Base-by-base conservation (phyloP, 1,140 invertebrate species). In the Drosophila pectinifera region DNA sequence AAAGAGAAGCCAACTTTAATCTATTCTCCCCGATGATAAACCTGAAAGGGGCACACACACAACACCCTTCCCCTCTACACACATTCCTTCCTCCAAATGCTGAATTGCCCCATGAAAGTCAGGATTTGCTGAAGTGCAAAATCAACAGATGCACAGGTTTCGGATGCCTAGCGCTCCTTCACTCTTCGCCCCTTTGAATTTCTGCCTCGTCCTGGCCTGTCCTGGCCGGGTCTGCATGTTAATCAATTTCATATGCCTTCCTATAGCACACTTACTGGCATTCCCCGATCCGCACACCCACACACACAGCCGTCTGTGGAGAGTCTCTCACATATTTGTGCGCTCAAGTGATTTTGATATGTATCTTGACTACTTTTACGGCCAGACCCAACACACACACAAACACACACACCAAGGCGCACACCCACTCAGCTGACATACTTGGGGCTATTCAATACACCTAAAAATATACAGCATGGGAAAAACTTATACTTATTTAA, bases 261-360 rank as follows among this genome's bases (percentile, higher is more conserved):
- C 48, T 62, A 59, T 89, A 73, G 83, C 80, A 88, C 56, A 80
- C 83, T 88, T 88, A 86, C 80, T 79, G 77, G 84, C 75, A 64
- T 51, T 8, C 73, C 45, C 55, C 67, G 62, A 62, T 70, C 56
- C 59, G 31, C 57, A 26, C 54, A 28, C 36, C 62, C 59, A 39
- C 45, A 72, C 36, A 49, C 31, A 38, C 28, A 45, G 49, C 38
- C 73, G 58, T 28, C 55, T 43, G 16, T 31, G 49, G 38, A 77
- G 58, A 54, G 36, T 49, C 63, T 56, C 49, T 48, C 73, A 80
- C 48, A 84, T 61, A 63, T 72, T 76, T 63, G 63, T 45, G 72
- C 58, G 83, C 79, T 77, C 83, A 86, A 86, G 83, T 86, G 82
- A 64, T 55, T 86, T 78, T 70, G 74, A 75, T 72, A 62, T 70